phyloP scores from a whole-genome alignment of 2,888 invertebrate genomes.

The Pelosia muscerda region DNA sequence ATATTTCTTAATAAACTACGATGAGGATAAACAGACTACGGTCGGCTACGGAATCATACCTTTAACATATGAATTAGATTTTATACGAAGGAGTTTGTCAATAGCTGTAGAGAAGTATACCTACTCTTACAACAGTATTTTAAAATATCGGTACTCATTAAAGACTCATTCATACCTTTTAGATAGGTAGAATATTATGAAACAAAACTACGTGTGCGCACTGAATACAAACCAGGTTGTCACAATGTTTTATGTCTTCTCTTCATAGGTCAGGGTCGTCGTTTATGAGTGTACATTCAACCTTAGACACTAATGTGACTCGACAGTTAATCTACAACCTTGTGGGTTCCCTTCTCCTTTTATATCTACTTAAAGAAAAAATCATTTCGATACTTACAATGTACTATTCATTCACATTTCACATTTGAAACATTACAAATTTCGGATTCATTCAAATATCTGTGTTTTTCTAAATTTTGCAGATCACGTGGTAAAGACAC shows the following conservation, averaged over 20 bases:
- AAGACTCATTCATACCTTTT: not conserved
- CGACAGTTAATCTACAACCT: slow-evolving; percentile 26
- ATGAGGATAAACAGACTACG: too few relatives aligned
- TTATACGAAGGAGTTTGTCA: not conserved
- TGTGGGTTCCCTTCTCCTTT: not conserved
- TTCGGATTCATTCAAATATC: not conserved
- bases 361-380: not conserved
- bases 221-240: slow-evolving; percentile 6
- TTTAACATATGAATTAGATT: not conserved
- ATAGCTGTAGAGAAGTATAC: not conserved
- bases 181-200: not conserved
- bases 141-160: not conserved
- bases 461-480: not conserved
- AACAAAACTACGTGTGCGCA: slow-evolving; percentile 5
- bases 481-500: too few relatives aligned
- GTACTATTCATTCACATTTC: too few relatives aligned
- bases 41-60: too few relatives aligned
- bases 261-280: slow-evolving; percentile 49
- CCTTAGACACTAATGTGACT: slow-evolving; percentile 13
- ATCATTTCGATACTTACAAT: not conserved
- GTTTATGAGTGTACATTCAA: slow-evolving; percentile 32
- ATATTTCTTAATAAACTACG: too few relatives aligned
- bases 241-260: slow-evolving; percentile 42
- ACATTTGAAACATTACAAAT: too few relatives aligned
- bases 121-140: not conserved